Base-by-base conservation (phyloP, 2,797 vertebrate species). In the Karalla daura region DNA sequence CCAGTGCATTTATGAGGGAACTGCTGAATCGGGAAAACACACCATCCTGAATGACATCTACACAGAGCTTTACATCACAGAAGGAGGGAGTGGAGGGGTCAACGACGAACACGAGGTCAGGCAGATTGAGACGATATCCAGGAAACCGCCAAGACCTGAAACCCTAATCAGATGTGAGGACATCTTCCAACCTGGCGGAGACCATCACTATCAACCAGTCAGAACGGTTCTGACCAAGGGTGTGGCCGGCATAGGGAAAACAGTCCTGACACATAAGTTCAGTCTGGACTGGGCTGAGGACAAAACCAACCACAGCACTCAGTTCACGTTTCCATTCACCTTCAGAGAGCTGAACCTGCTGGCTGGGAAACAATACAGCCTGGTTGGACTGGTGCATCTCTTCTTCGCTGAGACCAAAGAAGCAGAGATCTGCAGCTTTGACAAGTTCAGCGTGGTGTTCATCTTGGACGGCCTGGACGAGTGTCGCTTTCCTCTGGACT, bases 1-100 rank as follows among this genome's bases (percentile, higher is more conserved):
- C 21, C 30, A 46, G 21, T 3, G 46, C 33, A 9, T 63, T 21
- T 63, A 14, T n/a, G 60, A 63, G 15, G 46, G 60, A 41, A 41
- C 18, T 33, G 27, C 46, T 24, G 33, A 51, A 43, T 11, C 47
- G 15, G 60, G 60, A 41, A 51, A 41, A 11, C 20, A 3, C 7
- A 43, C 60, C 18, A 27, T 25, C 1, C 30, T 61, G 23, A 61
- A 54, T 44, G 40, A 54, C 12, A 44, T 53, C 2, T 64, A 64
- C 30, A 45, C 61, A 28, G 54, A 60, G 54, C 50, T 54, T 15
- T 60, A 61, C 63, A 50, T 73, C 35, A 50, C 49, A 74, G 50
- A 72, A 28, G 61, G 51, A 18, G 51, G 25, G 5, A 32, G n/a
- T 20, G 53, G 35, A 43, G 70, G 21, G 28, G n/a, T 53, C 43